Conservation (phyloP, 2,888 invertebrate species). For the Matsumyia berberina region DNA sequence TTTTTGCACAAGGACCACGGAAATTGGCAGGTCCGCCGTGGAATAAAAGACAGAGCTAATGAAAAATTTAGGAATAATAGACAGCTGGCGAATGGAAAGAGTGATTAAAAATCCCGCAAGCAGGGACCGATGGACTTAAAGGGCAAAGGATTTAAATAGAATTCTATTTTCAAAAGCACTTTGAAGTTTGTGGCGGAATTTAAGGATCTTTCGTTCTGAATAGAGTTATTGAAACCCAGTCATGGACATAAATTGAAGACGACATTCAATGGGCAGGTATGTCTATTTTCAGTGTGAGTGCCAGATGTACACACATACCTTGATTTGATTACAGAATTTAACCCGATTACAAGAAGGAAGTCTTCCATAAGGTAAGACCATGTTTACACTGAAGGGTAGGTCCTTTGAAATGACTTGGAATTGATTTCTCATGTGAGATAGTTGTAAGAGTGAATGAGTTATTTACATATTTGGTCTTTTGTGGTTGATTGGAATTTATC, state of each 20-base stretch:
- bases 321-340: conserved; percentile 4
- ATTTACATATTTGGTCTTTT: conserved; percentile 5
- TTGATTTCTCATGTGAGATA: conserved; percentile 15
- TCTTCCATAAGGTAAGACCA: not conserved
- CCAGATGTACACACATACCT: not conserved
- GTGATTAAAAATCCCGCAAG: conserved; percentile 53
- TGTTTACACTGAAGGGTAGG: not conserved
- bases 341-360: conserved; percentile 11
- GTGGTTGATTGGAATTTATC: conserved; percentile 10
- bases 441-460: not conserved
- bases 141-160: conserved; percentile 32
- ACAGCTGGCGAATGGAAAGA: conserved; percentile 18
- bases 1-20: conserved; percentile 19
- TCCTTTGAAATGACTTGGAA: conserved; percentile 10
- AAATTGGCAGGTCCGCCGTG: conserved; percentile 42
- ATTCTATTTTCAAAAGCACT: conserved; percentile 40
- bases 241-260: conserved; percentile 13
- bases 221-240: conserved; percentile 26
- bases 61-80: conserved; percentile 65
- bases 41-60: conserved; percentile 64
- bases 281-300: not conserved
- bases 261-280: not conserved
- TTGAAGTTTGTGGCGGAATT: conserved; percentile 45
- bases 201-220: conserved; percentile 27
- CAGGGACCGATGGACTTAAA: not conserved